Conservation (phyloP, 2,888 invertebrate species). For the Melinaea menophilus region DNA sequence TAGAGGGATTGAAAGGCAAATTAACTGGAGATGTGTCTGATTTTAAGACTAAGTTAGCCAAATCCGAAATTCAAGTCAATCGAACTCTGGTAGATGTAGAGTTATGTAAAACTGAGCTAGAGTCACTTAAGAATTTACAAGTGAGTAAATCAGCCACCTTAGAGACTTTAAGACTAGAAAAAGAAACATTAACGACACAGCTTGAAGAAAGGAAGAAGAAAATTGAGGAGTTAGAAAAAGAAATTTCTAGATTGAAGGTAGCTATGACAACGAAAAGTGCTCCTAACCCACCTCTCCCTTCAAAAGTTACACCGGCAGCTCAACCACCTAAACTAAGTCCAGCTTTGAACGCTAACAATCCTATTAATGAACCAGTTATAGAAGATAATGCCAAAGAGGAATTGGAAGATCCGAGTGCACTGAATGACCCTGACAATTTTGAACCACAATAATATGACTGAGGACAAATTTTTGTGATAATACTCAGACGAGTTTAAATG, state of each 20-base stretch:
- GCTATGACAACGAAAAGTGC: constrained; percentile 62
- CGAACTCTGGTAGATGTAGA: constrained; percentile 61
- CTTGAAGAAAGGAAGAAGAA: constrained; percentile 60
- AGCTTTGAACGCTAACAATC: constrained; percentile 55
- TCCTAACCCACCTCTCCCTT: constrained; percentile 45
- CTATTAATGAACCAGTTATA: constrained; percentile 60
- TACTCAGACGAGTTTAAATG: constrained; percentile 22
- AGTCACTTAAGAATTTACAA: constrained; percentile 70
- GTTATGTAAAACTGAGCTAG: constrained; percentile 66
- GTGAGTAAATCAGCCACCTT: constrained; percentile 65
- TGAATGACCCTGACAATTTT: constrained; percentile 65
- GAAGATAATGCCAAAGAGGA: constrained; percentile 74
- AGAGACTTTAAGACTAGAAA: constrained; percentile 67
- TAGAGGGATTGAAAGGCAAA: constrained; percentile 57
- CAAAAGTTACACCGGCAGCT: constrained; percentile 63
- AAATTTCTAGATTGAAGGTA: constrained; percentile 55
- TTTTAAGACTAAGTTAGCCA: constrained; percentile 50
- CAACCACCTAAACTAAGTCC: constrained; percentile 63
- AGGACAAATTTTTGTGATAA: constrained; percentile 32
- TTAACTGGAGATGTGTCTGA: constrained; percentile 51
- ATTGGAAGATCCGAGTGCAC: constrained; percentile 64
- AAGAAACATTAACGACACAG: constrained; percentile 61
- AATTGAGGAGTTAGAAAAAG: constrained; percentile 64
- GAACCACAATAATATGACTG: constrained; percentile 51
- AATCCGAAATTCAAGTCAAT: constrained; percentile 61